phyloP scores from a whole-genome alignment of 2,888 invertebrate genomes.

The Cheilosia grossa region DNA sequence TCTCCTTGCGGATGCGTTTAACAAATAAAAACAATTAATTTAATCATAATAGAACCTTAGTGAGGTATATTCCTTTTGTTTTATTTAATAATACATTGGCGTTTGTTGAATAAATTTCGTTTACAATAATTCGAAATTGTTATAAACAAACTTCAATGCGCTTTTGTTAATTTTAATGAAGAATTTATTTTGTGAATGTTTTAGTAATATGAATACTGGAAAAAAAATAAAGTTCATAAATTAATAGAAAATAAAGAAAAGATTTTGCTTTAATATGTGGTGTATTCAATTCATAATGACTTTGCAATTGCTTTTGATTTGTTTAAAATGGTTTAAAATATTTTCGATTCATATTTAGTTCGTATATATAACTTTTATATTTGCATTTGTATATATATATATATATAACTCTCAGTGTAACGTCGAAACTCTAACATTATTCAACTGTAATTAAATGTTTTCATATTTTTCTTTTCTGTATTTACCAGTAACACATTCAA shows the following conservation, averaged over 20 bases:
- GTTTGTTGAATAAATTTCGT: constrained; percentile 69
- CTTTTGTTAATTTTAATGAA: constrained; percentile 27
- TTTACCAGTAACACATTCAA: constrained; percentile 58
- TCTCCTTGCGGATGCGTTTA: no score
- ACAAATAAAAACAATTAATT: constrained; percentile 10
- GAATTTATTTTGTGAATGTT: constrained; percentile 64
- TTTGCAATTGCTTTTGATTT: constrained; percentile 25
- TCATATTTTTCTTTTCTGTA: constrained; percentile 11
- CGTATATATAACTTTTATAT: constrained; percentile 56
- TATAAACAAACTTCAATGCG: constrained; percentile 56
- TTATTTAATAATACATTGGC: constrained; percentile 72
- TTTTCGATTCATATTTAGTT: constrained; percentile 27
- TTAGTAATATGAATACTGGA: constrained; percentile 69
- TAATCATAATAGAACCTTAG: constrained; percentile 47
- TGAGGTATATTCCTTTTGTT: constrained; percentile 61
- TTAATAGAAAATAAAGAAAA: constrained; percentile 55
- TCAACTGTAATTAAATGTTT: constrained; percentile 68
- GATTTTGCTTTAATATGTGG: constrained; percentile 6
- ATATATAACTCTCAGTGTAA: constrained; percentile 67
- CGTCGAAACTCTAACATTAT: constrained; percentile 70
- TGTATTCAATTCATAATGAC: constrained; percentile 30
- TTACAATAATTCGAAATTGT: constrained; percentile 67
- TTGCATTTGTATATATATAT: constrained; percentile 44
- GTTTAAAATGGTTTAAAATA: constrained; percentile 26
- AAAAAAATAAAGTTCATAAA: constrained; percentile 58